These are phyloP conservation scores for Keiferia lycopersicella DNA, from an alignment of 2,888 invertebrate species.

Conservation along the genomic window DNA sequence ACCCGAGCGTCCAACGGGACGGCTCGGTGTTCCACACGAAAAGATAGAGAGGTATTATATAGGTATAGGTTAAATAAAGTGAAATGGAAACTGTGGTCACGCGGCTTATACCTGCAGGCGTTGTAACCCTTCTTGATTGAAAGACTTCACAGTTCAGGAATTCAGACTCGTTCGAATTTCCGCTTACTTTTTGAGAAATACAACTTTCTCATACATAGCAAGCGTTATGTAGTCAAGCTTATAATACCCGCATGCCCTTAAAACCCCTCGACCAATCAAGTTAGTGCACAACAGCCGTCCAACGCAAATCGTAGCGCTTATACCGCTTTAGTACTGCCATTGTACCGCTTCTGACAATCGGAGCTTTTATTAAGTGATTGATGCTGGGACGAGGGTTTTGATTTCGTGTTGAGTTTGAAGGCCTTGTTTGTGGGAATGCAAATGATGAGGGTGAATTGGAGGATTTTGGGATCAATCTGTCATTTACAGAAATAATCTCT, in stretches of 20 bases:
- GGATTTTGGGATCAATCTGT: background rate
- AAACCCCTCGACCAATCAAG: conserved; percentile 45
- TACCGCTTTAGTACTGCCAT: conserved; percentile 27
- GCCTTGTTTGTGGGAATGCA: background rate
- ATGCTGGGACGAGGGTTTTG: conserved; percentile 31
- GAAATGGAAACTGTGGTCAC: too few species aligned
- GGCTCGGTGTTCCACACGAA: too few species aligned
- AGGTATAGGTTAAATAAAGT: too few species aligned
- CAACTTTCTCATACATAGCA: background rate
- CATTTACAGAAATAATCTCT: background rate
- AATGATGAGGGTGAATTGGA: background rate
- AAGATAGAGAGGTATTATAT: too few species aligned
- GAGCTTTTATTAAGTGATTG: conserved; percentile 45
- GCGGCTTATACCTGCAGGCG: too few species aligned
- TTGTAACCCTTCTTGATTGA: too few species aligned
- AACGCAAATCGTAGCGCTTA: conserved; percentile 30
- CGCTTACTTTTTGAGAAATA: background rate
- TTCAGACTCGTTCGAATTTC: background rate
- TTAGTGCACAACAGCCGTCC: conserved; percentile 37
- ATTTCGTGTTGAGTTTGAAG: background rate
- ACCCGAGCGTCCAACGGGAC: too few species aligned
- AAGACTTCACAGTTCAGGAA: background rate
- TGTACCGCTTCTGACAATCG: conserved; percentile 35
- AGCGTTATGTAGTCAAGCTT: background rate
- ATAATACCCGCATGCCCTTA: conserved; percentile 45